phyloP scores from a whole-genome alignment of 2,888 invertebrate genomes.

The Arenicola marina region DNA sequence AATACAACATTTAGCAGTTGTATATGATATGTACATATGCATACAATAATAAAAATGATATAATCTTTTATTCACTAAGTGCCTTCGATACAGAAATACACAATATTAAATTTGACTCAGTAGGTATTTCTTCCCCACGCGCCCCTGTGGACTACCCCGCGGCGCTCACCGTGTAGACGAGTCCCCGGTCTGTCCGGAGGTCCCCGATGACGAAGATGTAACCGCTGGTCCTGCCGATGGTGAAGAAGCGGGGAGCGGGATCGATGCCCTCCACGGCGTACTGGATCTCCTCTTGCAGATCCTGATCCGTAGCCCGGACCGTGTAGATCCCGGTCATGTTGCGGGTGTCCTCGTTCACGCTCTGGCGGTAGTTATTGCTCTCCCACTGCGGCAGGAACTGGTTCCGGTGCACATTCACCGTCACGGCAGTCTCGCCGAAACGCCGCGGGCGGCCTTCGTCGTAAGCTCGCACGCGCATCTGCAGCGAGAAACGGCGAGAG shows the following conservation, averaged over 20 bases:
- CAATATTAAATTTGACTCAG: too few species aligned
- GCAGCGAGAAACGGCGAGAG: slow-evolving; percentile 4
- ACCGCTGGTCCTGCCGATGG: slow-evolving; percentile 33
- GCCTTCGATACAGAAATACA: too few species aligned
- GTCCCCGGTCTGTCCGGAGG: slow-evolving; percentile 37
- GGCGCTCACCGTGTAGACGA: slow-evolving; percentile 41
- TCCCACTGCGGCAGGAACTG: slow-evolving; percentile 31
- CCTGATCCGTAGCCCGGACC: slow-evolving; percentile 39
- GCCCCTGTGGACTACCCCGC: too few species aligned
- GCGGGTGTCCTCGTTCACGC: slow-evolving; percentile 35
- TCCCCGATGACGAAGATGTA: slow-evolving; percentile 32
- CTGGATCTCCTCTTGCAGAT: slow-evolving; percentile 32
- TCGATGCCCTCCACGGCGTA: slow-evolving; percentile 31
- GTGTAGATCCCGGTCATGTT: slow-evolving; percentile 33
- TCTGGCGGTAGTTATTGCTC: slow-evolving; percentile 28
- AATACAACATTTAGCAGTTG: too few species aligned
- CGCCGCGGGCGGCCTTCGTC: slow-evolving; percentile 31
- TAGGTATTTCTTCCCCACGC: too few species aligned
- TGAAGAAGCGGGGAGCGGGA: slow-evolving; percentile 39
- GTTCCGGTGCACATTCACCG: slow-evolving; percentile 23
- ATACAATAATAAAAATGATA: too few species aligned
- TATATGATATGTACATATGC: too few species aligned
- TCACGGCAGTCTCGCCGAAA: slow-evolving; percentile 21
- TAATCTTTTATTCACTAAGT: too few species aligned
- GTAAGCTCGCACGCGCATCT: slow-evolving; percentile 29